Conservation (phyloP, 2,113 vertebrate species). For the Engystomops pustulosus region DNA sequence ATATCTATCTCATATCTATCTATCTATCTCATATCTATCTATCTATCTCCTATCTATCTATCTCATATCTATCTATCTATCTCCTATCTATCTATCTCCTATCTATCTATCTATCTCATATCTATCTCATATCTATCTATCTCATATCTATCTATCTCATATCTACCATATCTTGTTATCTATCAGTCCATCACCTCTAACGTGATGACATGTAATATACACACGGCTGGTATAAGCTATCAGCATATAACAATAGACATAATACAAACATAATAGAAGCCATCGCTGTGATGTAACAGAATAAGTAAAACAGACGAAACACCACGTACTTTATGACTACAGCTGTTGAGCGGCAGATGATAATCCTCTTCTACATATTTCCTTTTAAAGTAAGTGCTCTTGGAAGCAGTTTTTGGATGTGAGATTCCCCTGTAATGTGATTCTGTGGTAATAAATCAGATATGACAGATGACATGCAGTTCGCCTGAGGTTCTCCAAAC, state of each 20-base stretch:
- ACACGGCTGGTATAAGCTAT: background rate
- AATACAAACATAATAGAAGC: background rate
- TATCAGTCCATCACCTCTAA: background rate
- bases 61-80: background rate
- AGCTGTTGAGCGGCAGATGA: conserved; percentile 85
- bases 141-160: background rate
- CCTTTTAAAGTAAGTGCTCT: conserved; percentile 95
- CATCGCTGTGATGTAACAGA: conserved; percentile 65
- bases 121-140: conserved; percentile 12
- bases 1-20: background rate
- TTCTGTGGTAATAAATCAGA: conserved; percentile 84
- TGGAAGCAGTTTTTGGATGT: conserved; percentile 86
- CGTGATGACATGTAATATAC: background rate
- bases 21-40: background rate
- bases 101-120: background rate
- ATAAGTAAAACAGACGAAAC: conserved; percentile 67
- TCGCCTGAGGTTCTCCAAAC: conserved; percentile 74
- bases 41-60: background rate
- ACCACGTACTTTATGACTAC: conserved; percentile 88
- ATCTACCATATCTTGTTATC: background rate
- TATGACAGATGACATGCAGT: conserved; percentile 75
- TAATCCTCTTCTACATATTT: conserved; percentile 93
- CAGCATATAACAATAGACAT: background rate
- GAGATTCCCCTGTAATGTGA: conserved; percentile 84
- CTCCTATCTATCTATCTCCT: background rate